phyloP scores from a whole-genome alignment of 2,888 invertebrate species.

The Tryphoninae sp. region DNA sequence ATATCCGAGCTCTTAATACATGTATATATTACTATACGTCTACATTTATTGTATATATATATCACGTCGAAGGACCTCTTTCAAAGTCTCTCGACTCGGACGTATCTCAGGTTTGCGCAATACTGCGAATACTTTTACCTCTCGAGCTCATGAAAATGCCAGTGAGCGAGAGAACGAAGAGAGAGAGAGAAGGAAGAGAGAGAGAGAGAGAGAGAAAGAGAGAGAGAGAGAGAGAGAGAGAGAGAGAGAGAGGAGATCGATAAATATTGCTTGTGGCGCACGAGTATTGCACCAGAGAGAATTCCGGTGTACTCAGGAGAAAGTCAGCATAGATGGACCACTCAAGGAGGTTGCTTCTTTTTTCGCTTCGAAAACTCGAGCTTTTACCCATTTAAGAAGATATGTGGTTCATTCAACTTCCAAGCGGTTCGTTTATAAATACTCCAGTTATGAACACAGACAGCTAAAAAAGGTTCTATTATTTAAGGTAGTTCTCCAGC shows the following conservation, averaged over 20 bases:
- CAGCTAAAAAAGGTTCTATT: too few relatives aligned
- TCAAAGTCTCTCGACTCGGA: conserved; percentile 11
- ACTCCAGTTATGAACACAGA: too few relatives aligned
- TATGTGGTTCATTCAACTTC: too few relatives aligned
- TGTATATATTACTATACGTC: not conserved
- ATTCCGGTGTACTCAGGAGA: not conserved
- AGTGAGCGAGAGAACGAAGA: not conserved
- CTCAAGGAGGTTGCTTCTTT: too few relatives aligned
- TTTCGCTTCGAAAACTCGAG: too few relatives aligned
- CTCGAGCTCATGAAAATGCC: not conserved
- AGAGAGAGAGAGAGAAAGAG: not conserved
- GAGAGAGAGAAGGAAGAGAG: not conserved
- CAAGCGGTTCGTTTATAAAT: too few relatives aligned
- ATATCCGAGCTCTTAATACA: not conserved
- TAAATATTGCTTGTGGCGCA: conserved; percentile 12
- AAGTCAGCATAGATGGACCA: too few relatives aligned
- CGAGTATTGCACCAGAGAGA: conserved; percentile 3
- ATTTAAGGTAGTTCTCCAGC: too few relatives aligned
- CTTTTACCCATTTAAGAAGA: too few relatives aligned
- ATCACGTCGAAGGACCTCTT: not conserved
- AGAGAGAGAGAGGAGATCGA: not conserved
- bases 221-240: not conserved
- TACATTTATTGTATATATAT: conserved; percentile 3
- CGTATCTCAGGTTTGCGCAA: not conserved
- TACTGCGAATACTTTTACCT: conserved; percentile 8